phyloP scores from a whole-genome alignment of 2,113 vertebrate genomes.

The Tenebrosternarchus preto region DNA sequence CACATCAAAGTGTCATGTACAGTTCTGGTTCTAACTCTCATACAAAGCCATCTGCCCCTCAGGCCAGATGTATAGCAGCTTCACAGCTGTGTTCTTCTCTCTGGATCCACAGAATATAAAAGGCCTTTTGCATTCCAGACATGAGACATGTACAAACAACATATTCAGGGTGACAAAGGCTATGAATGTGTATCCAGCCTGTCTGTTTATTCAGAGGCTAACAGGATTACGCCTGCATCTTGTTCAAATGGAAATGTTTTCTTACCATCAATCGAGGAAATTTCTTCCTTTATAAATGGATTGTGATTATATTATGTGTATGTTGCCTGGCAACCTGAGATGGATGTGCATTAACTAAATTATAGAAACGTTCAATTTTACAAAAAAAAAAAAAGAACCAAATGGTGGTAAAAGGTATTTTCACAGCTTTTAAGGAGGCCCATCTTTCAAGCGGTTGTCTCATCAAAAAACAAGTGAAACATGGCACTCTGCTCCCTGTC shows the following conservation, averaged over 20 bases:
- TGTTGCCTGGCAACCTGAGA: slow-evolving; percentile 64
- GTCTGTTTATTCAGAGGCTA: slow-evolving; percentile 54
- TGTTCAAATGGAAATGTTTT: slow-evolving; percentile 64
- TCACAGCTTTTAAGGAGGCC: slow-evolving; percentile 62
- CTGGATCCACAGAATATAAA: slow-evolving; percentile 17
- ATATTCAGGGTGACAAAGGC: slow-evolving; percentile 16
- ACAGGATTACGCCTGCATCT: slow-evolving; percentile 52
- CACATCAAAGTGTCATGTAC: slow-evolving; percentile 34
- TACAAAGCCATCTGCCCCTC: slow-evolving; percentile 5
- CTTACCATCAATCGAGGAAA: slow-evolving; percentile 53
- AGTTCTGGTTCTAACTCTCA: background rate
- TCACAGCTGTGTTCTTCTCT: slow-evolving; percentile 25
- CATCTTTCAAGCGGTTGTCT: slow-evolving; percentile 60
- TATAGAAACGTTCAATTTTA: slow-evolving; percentile 61
- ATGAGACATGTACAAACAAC: slow-evolving; percentile 54
- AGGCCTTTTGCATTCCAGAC: slow-evolving; percentile 30
- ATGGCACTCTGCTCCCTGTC: slow-evolving; percentile 39
- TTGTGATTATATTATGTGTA: slow-evolving; percentile 63
- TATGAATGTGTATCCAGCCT: slow-evolving; percentile 31
- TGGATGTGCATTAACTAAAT: slow-evolving; percentile 58
- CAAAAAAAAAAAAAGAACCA: slow-evolving; percentile 52
- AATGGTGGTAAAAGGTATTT: slow-evolving; percentile 62
- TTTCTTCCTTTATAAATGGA: slow-evolving; percentile 51
- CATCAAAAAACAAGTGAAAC: slow-evolving; percentile 59
- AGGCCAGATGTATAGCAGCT: slow-evolving; percentile 19